Conservation (phyloP, 2,113 vertebrate genomes). For the Argyrosomus japonicus region DNA sequence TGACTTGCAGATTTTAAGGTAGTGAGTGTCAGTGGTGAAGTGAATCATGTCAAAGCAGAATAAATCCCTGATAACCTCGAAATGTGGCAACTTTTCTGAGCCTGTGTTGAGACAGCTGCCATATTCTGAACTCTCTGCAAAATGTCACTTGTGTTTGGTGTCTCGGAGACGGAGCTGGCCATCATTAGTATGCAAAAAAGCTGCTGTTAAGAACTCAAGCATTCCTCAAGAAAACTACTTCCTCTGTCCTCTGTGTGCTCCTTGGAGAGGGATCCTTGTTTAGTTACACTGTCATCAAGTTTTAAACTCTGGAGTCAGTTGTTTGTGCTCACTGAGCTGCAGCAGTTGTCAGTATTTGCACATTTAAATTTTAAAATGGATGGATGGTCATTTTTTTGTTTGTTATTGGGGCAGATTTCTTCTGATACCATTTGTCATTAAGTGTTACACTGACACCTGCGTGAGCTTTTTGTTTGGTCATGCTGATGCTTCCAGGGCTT, state of each 20-base stretch:
- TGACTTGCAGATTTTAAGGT: conserved; percentile 26
- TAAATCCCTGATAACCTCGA: not conserved
- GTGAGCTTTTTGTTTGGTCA: not conserved
- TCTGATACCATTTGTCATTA: not conserved
- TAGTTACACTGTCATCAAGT: not conserved
- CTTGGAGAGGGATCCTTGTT: not conserved
- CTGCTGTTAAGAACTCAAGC: not conserved
- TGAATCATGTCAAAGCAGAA: not conserved
- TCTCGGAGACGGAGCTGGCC: too few relatives aligned
- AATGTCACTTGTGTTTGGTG: not conserved
- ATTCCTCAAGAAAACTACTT: not conserved
- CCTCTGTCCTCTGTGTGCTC: not conserved
- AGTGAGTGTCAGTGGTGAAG: not conserved
- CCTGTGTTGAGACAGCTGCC: not conserved
- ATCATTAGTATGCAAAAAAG: not conserved
- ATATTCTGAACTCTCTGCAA: not conserved
- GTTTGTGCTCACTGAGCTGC: not conserved
- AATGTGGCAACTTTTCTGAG: not conserved
- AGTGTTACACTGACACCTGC: not conserved
- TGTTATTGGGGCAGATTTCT: not conserved
- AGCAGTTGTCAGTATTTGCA: not conserved
- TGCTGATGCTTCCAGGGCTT: not conserved
- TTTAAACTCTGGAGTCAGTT: not conserved
- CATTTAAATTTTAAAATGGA: not conserved
- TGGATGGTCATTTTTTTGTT: not conserved